phyloP scores from a whole-genome alignment of 2,797 vertebrate species.

The Lophotriccus pileatus region DNA sequence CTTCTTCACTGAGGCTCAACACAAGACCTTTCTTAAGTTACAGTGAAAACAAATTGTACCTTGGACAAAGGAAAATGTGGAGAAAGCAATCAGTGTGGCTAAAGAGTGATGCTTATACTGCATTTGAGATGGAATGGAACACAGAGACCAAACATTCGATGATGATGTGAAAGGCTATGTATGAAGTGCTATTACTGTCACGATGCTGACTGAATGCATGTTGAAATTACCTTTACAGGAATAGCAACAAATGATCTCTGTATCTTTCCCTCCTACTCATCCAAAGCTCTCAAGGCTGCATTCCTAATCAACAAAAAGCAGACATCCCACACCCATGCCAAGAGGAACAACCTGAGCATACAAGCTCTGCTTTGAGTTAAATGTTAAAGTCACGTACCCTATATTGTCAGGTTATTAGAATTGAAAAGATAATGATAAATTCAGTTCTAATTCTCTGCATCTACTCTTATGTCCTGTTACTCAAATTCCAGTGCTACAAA shows the following conservation, averaged over 20 bases:
- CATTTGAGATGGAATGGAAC: background rate
- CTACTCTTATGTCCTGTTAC: background rate
- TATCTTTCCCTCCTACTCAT: conserved; percentile 42
- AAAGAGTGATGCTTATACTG: background rate
- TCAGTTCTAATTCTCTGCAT: background rate
- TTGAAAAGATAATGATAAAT: background rate
- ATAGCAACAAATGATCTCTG: conserved; percentile 29
- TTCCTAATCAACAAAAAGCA: conserved; percentile 21
- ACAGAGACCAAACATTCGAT: conserved; percentile 2
- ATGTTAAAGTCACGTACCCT: background rate
- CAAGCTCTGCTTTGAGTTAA: background rate
- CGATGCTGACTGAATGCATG: conserved; percentile 38
- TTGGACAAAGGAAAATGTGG: background rate
- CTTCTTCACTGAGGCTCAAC: background rate
- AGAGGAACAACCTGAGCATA: background rate
- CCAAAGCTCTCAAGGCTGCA: conserved; percentile 33
- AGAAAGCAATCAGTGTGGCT: background rate
- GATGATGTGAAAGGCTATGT: conserved; percentile 44
- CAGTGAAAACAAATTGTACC: background rate
- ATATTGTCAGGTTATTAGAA: background rate
- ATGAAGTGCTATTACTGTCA: conserved; percentile 52
- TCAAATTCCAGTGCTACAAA: background rate
- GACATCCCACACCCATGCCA: background rate
- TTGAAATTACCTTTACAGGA: conserved; percentile 44
- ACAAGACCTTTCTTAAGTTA: background rate